A percentile compares a stretch with the other conserved stretches of the same genome.
Conservation (phyloP, 92 coral and sea anemone genomes). For the Phenganax subtilis region DNA sequence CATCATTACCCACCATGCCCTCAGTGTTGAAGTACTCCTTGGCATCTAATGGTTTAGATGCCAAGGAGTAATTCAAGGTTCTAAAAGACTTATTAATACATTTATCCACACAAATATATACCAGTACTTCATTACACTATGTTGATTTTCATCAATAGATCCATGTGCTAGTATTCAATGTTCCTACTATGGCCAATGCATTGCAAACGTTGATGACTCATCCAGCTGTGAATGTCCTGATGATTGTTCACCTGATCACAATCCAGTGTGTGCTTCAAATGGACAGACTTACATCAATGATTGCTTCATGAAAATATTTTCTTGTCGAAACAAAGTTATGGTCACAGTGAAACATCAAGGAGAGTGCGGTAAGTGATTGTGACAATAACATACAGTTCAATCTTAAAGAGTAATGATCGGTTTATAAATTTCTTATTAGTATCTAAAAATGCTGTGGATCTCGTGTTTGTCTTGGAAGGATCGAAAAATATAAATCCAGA, state of each 20-base stretch:
- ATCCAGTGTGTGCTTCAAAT: constrained; percentile 32
- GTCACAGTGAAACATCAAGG: constrained; percentile 30
- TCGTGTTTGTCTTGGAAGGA: constrained; percentile 72
- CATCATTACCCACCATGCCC: too few relatives aligned
- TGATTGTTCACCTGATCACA: constrained; percentile 14
- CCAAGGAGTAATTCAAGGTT: too few relatives aligned
- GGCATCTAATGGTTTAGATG: too few relatives aligned
- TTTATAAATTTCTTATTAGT: constrained; percentile 12
- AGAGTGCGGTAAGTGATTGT: constrained; percentile 17
- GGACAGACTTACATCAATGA: constrained; percentile 25
- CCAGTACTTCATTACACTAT: too few relatives aligned
- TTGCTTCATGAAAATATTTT: constrained; percentile 29
- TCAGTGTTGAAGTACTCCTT: too few relatives aligned
- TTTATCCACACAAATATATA: too few relatives aligned
- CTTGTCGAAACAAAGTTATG: constrained; percentile 22
- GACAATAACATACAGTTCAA: neutral
- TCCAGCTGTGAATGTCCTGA: constrained; percentile 26
- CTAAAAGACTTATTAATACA: too few relatives aligned
- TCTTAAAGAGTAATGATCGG: too few relatives aligned
- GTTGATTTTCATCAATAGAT: neutral
- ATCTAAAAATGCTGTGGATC: constrained; percentile 45
- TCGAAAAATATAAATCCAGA: constrained; percentile 58
- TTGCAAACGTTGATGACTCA: constrained; percentile 1
- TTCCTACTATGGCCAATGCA: constrained; percentile 13
- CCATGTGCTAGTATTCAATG: constrained; percentile 29